Conservation (phyloP, 2,888 invertebrate genomes). For the Heliconius ethilla region DNA sequence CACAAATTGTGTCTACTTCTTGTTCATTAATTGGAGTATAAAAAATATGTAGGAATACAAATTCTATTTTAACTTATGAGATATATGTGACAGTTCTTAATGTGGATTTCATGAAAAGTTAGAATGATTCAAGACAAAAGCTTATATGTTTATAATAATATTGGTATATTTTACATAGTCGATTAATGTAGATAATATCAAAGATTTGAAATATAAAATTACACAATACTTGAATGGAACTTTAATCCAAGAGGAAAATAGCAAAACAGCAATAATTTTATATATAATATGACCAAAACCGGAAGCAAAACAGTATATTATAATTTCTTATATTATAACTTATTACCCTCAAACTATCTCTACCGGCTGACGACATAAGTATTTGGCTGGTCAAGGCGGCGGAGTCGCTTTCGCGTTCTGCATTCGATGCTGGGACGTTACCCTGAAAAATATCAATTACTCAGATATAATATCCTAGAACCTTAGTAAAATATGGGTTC, state of each 20-base stretch:
- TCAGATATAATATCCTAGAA: background rate
- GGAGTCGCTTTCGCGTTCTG: conserved; percentile 69
- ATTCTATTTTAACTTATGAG: too few relatives aligned
- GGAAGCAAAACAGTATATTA: background rate
- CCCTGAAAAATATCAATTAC: conserved; percentile 55
- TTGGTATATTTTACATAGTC: background rate
- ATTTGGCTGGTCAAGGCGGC: conserved; percentile 83
- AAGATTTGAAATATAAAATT: too few relatives aligned
- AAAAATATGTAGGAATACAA: too few relatives aligned
- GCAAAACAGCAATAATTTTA: background rate
- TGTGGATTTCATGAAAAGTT: too few relatives aligned
- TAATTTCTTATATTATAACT: conserved; percentile 35
- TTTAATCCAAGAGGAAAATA: too few relatives aligned
- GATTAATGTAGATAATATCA: too few relatives aligned
- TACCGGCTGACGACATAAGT: conserved; percentile 83
- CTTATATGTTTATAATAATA: background rate
- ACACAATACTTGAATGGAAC: too few relatives aligned
- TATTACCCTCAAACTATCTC: conserved; percentile 71
- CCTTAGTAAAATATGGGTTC: too few relatives aligned
- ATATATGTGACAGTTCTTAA: too few relatives aligned
- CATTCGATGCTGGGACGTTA: conserved; percentile 66
- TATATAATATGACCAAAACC: background rate
- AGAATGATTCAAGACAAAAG: too few relatives aligned
- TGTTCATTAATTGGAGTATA: too few relatives aligned
- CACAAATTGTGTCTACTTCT: too few relatives aligned